Conservation (phyloP, 2,888 invertebrate species). For the Seira ritae region DNA sequence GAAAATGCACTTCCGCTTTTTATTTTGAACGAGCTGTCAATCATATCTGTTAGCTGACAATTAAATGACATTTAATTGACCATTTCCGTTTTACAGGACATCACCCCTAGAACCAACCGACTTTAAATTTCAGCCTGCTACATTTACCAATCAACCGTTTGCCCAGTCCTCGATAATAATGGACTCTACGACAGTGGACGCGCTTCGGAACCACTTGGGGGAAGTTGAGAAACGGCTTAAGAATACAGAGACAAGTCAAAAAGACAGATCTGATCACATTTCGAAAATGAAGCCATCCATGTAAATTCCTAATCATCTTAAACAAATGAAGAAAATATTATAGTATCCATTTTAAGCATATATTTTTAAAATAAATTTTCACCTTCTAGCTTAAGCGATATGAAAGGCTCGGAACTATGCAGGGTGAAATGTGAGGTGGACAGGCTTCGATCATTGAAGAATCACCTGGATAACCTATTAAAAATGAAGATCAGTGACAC, state of each 20-base stretch:
- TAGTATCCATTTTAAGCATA: neutral
- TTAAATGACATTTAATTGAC: too few relatives aligned
- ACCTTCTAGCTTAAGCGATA: slow-evolving; percentile 49
- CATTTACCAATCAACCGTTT: slow-evolving; percentile 91
- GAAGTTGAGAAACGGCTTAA: slow-evolving; percentile 88
- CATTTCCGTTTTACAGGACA: slow-evolving; percentile 84
- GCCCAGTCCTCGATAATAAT: slow-evolving; percentile 90
- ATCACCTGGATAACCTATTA: slow-evolving; percentile 63
- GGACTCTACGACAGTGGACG: slow-evolving; percentile 94
- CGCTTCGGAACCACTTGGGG: slow-evolving; percentile 86
- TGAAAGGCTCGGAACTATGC: slow-evolving; percentile 66
- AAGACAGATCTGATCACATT: slow-evolving; percentile 62
- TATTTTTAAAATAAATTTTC: neutral
- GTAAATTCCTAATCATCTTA: slow-evolving; percentile 29
- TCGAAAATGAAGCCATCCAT: slow-evolving; percentile 62
- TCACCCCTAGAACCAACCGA: slow-evolving; percentile 85
- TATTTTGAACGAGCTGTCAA: neutral
- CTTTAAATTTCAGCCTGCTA: slow-evolving; percentile 90
- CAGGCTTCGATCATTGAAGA: slow-evolving; percentile 62
- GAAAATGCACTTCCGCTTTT: too few relatives aligned
- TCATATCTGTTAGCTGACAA: too few relatives aligned
- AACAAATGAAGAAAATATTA: neutral
- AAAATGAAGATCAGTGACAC: slow-evolving; percentile 61
- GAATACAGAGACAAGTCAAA: slow-evolving; percentile 85
- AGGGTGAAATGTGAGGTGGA: slow-evolving; percentile 70